Percentiles rank a stretch among this genome's conserved stretches.
Conservation (phyloP, 1,140 invertebrate species). For the Drosophila sulfurigaster region DNA sequence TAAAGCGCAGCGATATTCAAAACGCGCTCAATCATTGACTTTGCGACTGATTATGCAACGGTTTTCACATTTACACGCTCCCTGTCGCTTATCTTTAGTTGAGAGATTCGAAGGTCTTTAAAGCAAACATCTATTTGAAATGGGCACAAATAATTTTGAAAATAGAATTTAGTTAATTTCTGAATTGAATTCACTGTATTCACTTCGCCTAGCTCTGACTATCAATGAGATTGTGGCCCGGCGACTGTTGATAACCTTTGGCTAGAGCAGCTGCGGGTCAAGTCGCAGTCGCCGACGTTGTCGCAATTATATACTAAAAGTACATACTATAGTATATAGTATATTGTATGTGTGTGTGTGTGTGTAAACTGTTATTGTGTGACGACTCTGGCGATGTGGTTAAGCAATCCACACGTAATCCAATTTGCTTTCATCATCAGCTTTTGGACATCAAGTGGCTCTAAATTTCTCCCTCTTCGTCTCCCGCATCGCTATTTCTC, state of each 20-base stretch:
- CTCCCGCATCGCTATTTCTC: slow-evolving; percentile 25
- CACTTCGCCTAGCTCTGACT: slow-evolving; percentile 2
- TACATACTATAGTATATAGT: background rate
- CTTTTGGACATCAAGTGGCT: slow-evolving; percentile 21
- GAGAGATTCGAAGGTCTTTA: background rate
- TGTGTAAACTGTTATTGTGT: slow-evolving; percentile 21
- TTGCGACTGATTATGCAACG: too few relatives aligned
- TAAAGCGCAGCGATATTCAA: too few relatives aligned
- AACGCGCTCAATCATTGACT: too few relatives aligned
- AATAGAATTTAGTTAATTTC: background rate
- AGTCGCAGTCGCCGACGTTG: slow-evolving; percentile 14
- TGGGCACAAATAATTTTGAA: background rate
- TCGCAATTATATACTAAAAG: slow-evolving; percentile 4
- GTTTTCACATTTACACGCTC: too few relatives aligned
- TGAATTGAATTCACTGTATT: slow-evolving; percentile 6
- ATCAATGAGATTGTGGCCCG: slow-evolving; percentile 24
- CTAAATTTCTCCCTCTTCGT: slow-evolving; percentile 1
- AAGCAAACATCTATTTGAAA: background rate
- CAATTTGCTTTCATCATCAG: slow-evolving; percentile 57
- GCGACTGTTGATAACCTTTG: slow-evolving; percentile 45
- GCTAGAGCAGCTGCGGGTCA: slow-evolving; percentile 17
- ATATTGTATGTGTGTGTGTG: too few relatives aligned
- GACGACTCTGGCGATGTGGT: slow-evolving; percentile 23
- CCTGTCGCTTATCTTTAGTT: background rate
- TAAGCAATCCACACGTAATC: slow-evolving; percentile 74